Evolutionary conservation across 2,888 invertebrate species (phyloP).

Genomic region (Proisotoma minuta): DNA sequence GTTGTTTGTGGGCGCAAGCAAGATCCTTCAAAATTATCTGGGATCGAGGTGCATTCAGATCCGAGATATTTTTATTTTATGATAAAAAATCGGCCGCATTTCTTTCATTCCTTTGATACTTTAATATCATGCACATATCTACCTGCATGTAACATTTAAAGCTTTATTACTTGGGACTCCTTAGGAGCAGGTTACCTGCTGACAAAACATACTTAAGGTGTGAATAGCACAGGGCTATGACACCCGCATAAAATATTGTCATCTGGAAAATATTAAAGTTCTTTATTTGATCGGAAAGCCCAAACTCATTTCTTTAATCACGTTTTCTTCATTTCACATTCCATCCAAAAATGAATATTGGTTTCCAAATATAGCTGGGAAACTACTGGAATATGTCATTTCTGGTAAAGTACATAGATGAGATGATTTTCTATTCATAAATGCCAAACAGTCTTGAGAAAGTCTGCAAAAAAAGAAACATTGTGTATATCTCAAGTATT

Average conservation of each 20-base stretch:
- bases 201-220: conserved; percentile 45
- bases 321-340: conserved; percentile 14
- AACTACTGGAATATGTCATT: no score
- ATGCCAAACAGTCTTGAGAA: no score
- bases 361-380: no score
- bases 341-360: no score
- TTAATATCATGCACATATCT: neutral
- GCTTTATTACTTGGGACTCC: no score
- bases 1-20: neutral
- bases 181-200: conserved; percentile 34
- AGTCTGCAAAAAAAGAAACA: no score
- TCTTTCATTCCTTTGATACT: neutral
- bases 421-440: no score
- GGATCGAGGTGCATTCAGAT: neutral
- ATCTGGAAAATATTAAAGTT: conserved; percentile 11
- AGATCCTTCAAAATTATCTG: no score
- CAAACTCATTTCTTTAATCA: conserved; percentile 11
- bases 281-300: conserved; percentile 7
- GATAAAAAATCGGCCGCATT: neutral
- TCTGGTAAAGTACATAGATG: no score
- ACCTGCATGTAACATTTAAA: no score
- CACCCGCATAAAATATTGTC: conserved; percentile 42
- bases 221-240: conserved; percentile 37
- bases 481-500: no score
- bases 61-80: neutral